Percentiles rank a stretch among this genome's conserved stretches.
phyloP scores from a whole-genome alignment of 2,888 invertebrate genomes.

The Panopea generosa region DNA sequence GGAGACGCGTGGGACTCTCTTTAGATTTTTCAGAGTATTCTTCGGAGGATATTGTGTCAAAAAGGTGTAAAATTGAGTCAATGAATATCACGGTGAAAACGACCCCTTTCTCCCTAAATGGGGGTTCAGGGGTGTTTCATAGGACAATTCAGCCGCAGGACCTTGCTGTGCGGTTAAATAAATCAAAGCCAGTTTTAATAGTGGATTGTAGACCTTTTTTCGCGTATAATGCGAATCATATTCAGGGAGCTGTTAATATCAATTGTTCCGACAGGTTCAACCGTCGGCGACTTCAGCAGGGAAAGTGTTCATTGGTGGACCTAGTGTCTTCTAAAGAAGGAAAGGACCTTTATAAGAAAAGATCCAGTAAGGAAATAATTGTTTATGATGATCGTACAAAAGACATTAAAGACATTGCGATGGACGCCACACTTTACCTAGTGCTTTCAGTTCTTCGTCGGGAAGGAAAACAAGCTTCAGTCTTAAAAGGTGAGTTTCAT shows the following conservation, averaged over 20 bases:
- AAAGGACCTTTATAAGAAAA: slow-evolving; percentile 88
- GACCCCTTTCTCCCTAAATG: slow-evolving; percentile 35
- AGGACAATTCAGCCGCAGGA: slow-evolving; percentile 74
- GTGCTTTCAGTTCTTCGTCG: slow-evolving; percentile 89
- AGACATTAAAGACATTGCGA: slow-evolving; percentile 86
- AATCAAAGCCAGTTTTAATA: slow-evolving; percentile 84
- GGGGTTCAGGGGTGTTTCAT: slow-evolving; percentile 33
- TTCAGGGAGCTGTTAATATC: slow-evolving; percentile 89
- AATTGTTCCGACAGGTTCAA: slow-evolving; percentile 91
- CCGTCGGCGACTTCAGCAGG: slow-evolving; percentile 89
- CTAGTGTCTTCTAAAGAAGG: slow-evolving; percentile 89
- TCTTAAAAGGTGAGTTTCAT: slow-evolving; percentile 89
- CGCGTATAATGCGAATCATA: slow-evolving; percentile 90
- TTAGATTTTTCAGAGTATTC: slow-evolving; percentile 56
- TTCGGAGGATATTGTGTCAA: slow-evolving; percentile 60
- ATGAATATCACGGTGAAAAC: slow-evolving; percentile 65
- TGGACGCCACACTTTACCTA: slow-evolving; percentile 88
- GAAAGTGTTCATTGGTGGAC: slow-evolving; percentile 89
- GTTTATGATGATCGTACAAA: slow-evolving; percentile 90
- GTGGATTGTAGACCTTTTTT: slow-evolving; percentile 90
- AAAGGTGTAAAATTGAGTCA: slow-evolving; percentile 74
- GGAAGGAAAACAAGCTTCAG: slow-evolving; percentile 89
- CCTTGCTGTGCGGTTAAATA: slow-evolving; percentile 69
- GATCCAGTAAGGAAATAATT: slow-evolving; percentile 88
- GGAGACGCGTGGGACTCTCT: slow-evolving; percentile 44